Evolutionary conservation across 2,113 vertebrate genomes (phyloP).

Genomic region (Boleophthalmus pectinirostris): DNA sequence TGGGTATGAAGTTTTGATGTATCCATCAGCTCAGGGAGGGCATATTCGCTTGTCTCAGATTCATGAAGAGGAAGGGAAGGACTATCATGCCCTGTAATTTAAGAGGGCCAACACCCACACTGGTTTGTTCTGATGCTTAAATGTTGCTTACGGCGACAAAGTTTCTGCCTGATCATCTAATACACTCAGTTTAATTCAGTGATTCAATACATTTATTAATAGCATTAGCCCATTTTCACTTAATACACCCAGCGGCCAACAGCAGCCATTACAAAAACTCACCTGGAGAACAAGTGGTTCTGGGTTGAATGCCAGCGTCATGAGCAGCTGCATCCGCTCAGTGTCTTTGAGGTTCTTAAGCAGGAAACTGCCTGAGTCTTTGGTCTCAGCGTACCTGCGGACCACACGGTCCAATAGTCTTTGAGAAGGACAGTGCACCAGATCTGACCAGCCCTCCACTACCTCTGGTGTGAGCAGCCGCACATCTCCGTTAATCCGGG

Average conservation of each 20-base stretch:
- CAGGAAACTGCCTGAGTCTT: slow-evolving; percentile 97
- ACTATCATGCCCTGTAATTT: slow-evolving; percentile 66
- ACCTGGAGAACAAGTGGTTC: slow-evolving; percentile 98
- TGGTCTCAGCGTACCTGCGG: slow-evolving; percentile 95
- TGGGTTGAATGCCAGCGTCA: slow-evolving; percentile 97
- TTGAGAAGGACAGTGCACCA: slow-evolving; percentile 98
- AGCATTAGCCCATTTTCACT: not conserved
- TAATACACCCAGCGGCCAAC: not conserved
- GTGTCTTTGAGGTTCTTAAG: slow-evolving; percentile 98
- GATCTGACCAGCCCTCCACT: slow-evolving; percentile 98
- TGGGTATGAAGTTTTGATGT: slow-evolving; percentile 15
- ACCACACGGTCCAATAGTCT: slow-evolving; percentile 95
- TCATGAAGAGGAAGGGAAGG: slow-evolving; percentile 41
- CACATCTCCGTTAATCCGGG: slow-evolving; percentile 94
- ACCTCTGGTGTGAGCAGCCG: slow-evolving; percentile 95
- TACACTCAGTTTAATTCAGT: not conserved
- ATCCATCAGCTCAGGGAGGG: slow-evolving; percentile 43
- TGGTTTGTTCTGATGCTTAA: slow-evolving; percentile 42
- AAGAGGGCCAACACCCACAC: slow-evolving; percentile 54
- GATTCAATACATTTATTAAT: not conserved
- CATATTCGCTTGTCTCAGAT: slow-evolving; percentile 46
- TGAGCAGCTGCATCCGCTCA: slow-evolving; percentile 97
- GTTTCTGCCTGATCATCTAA: slow-evolving; percentile 28
- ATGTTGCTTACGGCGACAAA: slow-evolving; percentile 30
- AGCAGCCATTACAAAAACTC: slow-evolving; percentile 13